Percentiles rank a stretch among this genome's conserved stretches.
Evolutionary conservation across 2,797 vertebrate species (phyloP).

Genomic region (Diplodus puntazzo): DNA sequence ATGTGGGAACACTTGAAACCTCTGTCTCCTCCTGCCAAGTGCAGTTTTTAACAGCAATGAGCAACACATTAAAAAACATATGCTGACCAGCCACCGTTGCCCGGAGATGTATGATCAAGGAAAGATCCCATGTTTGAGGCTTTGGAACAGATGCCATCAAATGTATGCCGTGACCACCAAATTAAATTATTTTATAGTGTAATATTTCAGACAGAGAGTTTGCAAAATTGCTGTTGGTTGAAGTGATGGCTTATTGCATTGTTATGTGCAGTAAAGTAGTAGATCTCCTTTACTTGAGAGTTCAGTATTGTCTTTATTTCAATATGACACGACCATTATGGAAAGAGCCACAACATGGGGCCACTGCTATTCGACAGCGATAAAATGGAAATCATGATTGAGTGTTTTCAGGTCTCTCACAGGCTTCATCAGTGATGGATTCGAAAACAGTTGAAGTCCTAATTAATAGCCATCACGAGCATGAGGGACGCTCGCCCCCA

Average conservation of each 20-base stretch:
- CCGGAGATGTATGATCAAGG: constrained; percentile 38
- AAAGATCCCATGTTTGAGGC: constrained; percentile 9
- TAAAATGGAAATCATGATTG: constrained; percentile 4
- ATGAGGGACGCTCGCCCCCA: neutral
- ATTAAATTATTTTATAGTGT: neutral
- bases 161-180: neutral
- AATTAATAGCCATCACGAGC: constrained; percentile 28
- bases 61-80: constrained; percentile 53
- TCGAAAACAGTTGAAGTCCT: constrained; percentile 19
- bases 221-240: neutral
- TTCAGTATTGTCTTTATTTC: neutral
- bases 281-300: neutral
- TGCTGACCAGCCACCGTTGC: constrained; percentile 38
- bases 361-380: neutral
- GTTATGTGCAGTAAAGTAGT: neutral
- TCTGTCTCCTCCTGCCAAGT: constrained; percentile 54
- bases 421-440: constrained; percentile 18
- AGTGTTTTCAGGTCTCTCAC: constrained; percentile 21
- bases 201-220: neutral
- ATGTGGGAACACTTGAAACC: constrained; percentile 57
- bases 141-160: constrained; percentile 24
- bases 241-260: neutral
- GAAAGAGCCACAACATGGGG: neutral
- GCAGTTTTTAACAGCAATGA: constrained; percentile 51
- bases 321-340: neutral